Conservation (phyloP, 2,797 vertebrate genomes). For the Lacerta agilis region DNA sequence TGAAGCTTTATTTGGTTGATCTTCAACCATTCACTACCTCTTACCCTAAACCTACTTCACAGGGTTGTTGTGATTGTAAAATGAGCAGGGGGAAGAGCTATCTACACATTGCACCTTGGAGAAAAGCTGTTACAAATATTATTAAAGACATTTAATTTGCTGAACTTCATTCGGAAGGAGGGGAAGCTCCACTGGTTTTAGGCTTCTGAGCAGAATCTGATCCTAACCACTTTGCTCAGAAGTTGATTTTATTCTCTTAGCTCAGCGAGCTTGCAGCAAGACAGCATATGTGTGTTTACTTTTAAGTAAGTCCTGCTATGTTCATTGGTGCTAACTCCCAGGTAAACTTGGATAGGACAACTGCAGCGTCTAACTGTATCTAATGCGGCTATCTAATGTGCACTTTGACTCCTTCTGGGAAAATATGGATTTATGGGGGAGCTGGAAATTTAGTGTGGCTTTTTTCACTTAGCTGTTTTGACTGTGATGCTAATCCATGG, state of each 20-base stretch:
- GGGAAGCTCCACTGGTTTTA: neutral
- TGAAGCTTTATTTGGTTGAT: neutral
- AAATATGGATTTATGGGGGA: no score
- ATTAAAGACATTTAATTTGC: neutral
- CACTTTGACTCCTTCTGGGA: neutral
- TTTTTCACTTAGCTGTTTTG: neutral
- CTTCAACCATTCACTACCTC: neutral
- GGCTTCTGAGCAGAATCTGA: no score
- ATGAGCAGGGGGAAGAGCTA: neutral
- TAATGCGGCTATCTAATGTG: neutral
- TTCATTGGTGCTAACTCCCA: neutral
- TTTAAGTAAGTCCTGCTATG: neutral
- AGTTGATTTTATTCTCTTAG: neutral
- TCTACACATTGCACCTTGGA: neutral
- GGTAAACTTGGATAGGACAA: neutral
- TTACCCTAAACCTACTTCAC: neutral
- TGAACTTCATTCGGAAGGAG: no score
- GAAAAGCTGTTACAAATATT: neutral
- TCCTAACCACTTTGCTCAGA: neutral
- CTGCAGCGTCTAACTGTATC: no score
- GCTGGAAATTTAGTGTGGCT: neutral
- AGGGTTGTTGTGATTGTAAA: neutral
- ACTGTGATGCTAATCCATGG: neutral
- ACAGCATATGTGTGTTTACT: neutral
- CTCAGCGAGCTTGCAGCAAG: neutral